These are phyloP conservation scores for Rhinoderma darwinii DNA, from an alignment of 2,113 vertebrate genomes.

Conservation along the genomic window DNA sequence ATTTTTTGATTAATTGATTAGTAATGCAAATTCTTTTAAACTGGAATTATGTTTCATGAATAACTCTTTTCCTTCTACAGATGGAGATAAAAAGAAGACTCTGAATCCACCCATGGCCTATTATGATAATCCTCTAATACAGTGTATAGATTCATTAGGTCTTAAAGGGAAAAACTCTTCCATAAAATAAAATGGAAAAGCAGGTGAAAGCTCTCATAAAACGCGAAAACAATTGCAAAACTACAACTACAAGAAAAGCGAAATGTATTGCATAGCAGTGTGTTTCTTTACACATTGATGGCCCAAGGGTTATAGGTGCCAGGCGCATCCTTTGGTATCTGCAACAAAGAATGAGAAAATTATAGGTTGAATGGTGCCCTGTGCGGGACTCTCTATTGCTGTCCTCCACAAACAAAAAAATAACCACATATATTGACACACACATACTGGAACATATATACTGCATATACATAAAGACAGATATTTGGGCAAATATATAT, in stretches of 20 bases:
- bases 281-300: slow-evolving; percentile 9
- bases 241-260: background rate
- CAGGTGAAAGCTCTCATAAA: background rate
- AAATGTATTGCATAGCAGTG: background rate
- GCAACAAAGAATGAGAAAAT: slow-evolving; percentile 50
- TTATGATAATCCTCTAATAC: slow-evolving; percentile 12
- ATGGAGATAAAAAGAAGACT: background rate
- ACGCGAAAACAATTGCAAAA: background rate
- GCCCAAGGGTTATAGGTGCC: slow-evolving; percentile 39
- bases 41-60: background rate
- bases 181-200: slow-evolving; percentile 5
- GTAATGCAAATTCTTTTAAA: background rate
- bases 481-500: too few species aligned
- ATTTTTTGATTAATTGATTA: background rate
- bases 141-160: background rate
- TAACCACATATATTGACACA: too few species aligned
- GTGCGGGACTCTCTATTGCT: too few species aligned
- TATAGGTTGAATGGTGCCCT: too few species aligned
- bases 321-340: slow-evolving; percentile 61
- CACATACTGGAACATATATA: too few species aligned
- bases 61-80: background rate
- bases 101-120: background rate
- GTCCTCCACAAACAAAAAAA: too few species aligned
- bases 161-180: background rate
- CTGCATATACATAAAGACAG: too few species aligned